Evolutionary conservation across 2,113 vertebrate species (phyloP), one percentile per base, ranked within the genome.

Genomic region (Drymodes brunneopygia): DNA sequence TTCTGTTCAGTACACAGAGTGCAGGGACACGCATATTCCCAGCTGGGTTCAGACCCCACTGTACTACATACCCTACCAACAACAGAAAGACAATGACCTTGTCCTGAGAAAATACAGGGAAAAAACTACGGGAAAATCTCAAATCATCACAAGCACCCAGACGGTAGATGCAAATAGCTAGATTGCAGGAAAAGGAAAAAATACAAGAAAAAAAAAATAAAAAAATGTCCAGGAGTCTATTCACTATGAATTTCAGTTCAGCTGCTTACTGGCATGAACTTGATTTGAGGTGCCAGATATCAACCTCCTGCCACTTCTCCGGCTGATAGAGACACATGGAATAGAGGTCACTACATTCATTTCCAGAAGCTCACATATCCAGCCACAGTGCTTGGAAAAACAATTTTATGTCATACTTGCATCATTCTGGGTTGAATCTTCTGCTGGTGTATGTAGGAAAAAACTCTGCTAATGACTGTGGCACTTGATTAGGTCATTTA

Each of bases 51-150:
- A 65, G 57, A 87, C 18, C 14, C n/a, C 56, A 3, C 51, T 31
- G 18, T 0, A 7, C 27, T 57, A 47, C n/a, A 36, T 15, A 48
- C 7, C 31, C 19, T 35, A 67, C 20, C 36, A 57, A 21, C 61
- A 79, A 1, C 0, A 11, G 20, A 79, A 79, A 56, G 28, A 60
- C 47, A 57, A 1, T 23, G 29, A 78, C 31, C 18, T 42, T 70
- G 27, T n/a, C 36, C 54, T 56, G 12, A 88, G n/a, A 84, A 94
- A 95, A 83, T 12, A 38, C 21, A 94, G 69, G 75, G 38, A 38
- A 45, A 91, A 81, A 87, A 58, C 48, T 40, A 60, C n/a, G 36
- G 40, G 54, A 65, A 57, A 60, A 79, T 38, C 36, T 61, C 18
- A 44, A 71, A 20, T 53, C 28, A 75, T 15, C 27, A 8, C 29